Evolutionary conservation across 2,797 vertebrate genomes (phyloP), one percentile per base, ranked within the genome.

Genomic region (Psittacula echo): DNA sequence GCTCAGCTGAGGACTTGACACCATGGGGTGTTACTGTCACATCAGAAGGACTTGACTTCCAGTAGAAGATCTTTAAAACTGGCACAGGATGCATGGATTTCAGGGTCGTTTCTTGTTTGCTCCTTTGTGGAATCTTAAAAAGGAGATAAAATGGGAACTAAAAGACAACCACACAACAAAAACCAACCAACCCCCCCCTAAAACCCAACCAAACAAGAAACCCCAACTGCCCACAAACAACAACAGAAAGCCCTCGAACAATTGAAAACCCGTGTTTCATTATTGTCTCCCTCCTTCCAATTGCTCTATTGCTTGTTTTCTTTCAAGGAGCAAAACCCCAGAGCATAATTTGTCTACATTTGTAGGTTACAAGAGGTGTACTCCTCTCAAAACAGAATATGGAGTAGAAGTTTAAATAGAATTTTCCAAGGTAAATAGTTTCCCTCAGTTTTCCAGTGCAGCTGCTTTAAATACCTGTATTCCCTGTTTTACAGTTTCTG

Each of bases 371-470:
- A 70, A 70, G 74, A 86, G 34, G 18, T 7, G 37, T 60, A 15
- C 11, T 88, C 53, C 15, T 75, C 47, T 81, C 60, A 30, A 82
- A 89, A 60, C 39, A 66, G 37, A 91, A n/a, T 51, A 71, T 45
- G 32, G 66, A 85, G 37, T 67, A 76, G 66, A 70, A 71, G 41
- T 76, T 90, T 79, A 88, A 86, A 62, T 75, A n/a, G 4, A 34
- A 34, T 72, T 89, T 91, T 93, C 74, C 50, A 76, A 85, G 67
- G 70, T 78, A 93, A 93, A 82, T 91, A 34, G 13, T 61, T 92
- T 70, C 45, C 42, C 42, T 81, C 34, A 48, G 54, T 75, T 51
- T 77, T 90, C 61, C 58, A 51, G 64, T 19, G 72, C 50, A 86
- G 21, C 51, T 54, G 34, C 82, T 92, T 87, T 45, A 51, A 91